Conservation (phyloP, 2,888 invertebrate species). For the Reticulitermes lucifugus region DNA sequence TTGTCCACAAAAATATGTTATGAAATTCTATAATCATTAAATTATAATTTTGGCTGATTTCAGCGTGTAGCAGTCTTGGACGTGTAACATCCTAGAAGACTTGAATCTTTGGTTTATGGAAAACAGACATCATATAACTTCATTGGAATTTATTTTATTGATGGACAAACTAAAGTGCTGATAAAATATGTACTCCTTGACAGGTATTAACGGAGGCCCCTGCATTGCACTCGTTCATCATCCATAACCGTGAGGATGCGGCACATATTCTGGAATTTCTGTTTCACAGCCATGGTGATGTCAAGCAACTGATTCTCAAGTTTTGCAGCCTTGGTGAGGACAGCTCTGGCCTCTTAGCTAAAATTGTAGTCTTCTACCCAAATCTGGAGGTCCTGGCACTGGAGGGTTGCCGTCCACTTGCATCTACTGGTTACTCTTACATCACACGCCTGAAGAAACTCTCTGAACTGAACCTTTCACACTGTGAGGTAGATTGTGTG, state of each 20-base stretch:
- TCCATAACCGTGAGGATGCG: neutral
- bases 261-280: conserved; percentile 4
- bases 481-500: neutral
- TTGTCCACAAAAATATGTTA: no score
- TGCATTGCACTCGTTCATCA: neutral
- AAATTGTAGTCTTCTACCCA: conserved; percentile 18
- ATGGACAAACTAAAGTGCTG: neutral
- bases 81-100: neutral
- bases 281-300: neutral
- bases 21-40: no score
- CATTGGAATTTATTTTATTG: no score
- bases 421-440: neutral
- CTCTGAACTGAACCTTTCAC: neutral
- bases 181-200: neutral
- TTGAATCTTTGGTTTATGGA: neutral
- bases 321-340: conserved; percentile 7
- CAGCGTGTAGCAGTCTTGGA: neutral
- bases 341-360: conserved; percentile 3
- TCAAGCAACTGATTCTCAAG: neutral
- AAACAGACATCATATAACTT: no score
- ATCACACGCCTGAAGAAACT: conserved; percentile 8
- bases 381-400: conserved; percentile 13
- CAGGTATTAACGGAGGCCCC: conserved; percentile 1
- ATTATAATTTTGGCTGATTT: neutral
- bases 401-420: conserved; percentile 19